These are phyloP conservation scores for Fulica atra DNA, from an alignment of 2,113 vertebrate species.

Conservation along the genomic window DNA sequence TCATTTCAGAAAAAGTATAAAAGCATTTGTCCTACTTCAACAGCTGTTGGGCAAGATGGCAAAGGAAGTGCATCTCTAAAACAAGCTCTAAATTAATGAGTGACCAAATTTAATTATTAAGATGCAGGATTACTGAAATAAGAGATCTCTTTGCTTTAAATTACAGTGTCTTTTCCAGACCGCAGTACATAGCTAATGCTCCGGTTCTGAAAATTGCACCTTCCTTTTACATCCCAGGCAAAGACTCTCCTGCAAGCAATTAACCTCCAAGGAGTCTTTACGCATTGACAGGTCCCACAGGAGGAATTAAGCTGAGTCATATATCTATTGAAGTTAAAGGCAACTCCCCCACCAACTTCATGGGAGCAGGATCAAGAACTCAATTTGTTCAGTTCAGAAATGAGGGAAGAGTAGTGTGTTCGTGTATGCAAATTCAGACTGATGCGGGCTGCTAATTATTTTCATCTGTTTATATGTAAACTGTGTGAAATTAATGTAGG, in stretches of 20 bases:
- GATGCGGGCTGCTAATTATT: background rate
- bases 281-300: background rate
- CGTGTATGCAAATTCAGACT: background rate
- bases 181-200: background rate
- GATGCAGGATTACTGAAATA: background rate
- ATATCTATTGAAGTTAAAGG: background rate
- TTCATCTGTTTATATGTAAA: background rate
- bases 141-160: background rate
- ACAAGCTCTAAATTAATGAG: background rate
- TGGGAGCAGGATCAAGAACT: background rate
- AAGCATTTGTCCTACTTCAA: background rate
- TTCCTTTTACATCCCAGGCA: background rate
- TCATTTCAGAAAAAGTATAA: background rate
- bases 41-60: background rate
- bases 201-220: background rate
- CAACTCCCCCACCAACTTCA: background rate
- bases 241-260: slow-evolving; percentile 23
- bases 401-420: background rate
- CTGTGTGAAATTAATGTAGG: background rate
- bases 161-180: background rate
- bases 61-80: background rate
- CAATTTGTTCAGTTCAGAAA: background rate
- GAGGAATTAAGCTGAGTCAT: background rate
- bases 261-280: slow-evolving; percentile 45
- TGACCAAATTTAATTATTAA: background rate